Base-by-base conservation (phyloP, 2,888 invertebrate genomes). In the Esperia sulphurella region DNA sequence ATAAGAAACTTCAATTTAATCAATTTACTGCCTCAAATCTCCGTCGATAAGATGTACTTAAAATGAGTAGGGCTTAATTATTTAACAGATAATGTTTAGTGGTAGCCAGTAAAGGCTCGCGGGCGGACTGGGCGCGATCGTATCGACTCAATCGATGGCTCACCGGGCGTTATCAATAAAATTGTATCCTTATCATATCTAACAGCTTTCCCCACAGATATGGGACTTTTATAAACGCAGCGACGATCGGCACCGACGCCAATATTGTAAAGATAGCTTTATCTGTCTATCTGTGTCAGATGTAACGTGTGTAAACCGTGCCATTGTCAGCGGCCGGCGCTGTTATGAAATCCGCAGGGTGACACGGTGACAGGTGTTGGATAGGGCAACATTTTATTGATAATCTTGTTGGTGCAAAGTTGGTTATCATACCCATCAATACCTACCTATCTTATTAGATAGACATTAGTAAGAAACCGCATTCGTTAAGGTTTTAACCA, bases 171-270 rank as follows among this genome's bases (percentile, higher is more conserved):
- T 89, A 89, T 88, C 88, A 85, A 86, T 87, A 87, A 84, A 82
- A 84, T 85, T 80, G 75, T 83, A 70, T 72, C 76, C 70, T 88
- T 89, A 89, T 88, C 89, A 88, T 89, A 88, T 88, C 89, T 80
- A 76, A 67, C 83, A 86, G 87, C 87, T 87, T 88, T 88, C 85
- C 87, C 84, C 76, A 53, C 70, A 65, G 84, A 86, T 84, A 84
- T 61, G 79, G 77, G 77, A 85, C 77, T 86, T 88, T 83, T 87
- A 84, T 85, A 83, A 74, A 75, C 69, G 65, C 67, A 63, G 52
- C 61, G 61, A 65, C 57, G 55, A 64, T 63, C 60, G 57, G 65
- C 67, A 57, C 73, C 64, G 65, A 71, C 68, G 76, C 71, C 72
- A 74, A 75, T 81, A 78, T 73, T 69, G 68, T 65, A 65, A 54